Evolutionary conservation across 2,113 vertebrate species (phyloP), one percentile per base, ranked within the genome.

Genomic region (Tychaedon coryphoeus): DNA sequence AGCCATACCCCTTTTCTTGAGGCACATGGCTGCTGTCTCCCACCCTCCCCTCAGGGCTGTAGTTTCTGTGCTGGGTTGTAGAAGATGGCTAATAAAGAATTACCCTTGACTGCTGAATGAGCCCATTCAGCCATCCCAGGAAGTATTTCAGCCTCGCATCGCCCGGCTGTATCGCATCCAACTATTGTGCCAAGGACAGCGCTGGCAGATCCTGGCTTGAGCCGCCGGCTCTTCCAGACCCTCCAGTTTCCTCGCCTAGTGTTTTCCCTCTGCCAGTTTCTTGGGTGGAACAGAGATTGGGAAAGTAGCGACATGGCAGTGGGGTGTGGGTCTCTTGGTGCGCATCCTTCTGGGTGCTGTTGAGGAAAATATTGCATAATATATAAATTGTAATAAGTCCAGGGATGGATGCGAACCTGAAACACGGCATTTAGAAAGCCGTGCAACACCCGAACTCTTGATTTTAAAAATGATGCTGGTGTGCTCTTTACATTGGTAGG

Each of bases 81-180:
- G 70, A 71, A 57, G 45, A 69, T 64, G 90, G 86, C 86, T 92
- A 61, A 51, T 88, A 62, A 66, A 80, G 92, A 90, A 66, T 51
- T 72, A 42, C 22, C 86, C 90, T 76, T 76, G 81, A 19, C 56
- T 80, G 42, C 36, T 90, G 88, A 96, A 92, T 92, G 85, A 88
- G 75, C 60, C 87, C 48, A 91, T 93, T 88, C 92, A 93, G 82
- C 54, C 82, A 79, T 66, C 84, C 93, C 90, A 66, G 93, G 90
- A 94, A 95, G 94, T 90, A 34, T 92, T 96, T 88, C 81, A 93
- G 90, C 54, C 71, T 80, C 48, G 17, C 61, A 42, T 89, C 24
- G 34, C 72, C 60, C 22, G 51, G 88, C 65, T 93, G 91, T 76
- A 86, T 92, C 34, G 19, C 54, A 31, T 81, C 73, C 91, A 93